Conservation (phyloP, 1,140 invertebrate genomes). For the Scylla paramamosain region DNA sequence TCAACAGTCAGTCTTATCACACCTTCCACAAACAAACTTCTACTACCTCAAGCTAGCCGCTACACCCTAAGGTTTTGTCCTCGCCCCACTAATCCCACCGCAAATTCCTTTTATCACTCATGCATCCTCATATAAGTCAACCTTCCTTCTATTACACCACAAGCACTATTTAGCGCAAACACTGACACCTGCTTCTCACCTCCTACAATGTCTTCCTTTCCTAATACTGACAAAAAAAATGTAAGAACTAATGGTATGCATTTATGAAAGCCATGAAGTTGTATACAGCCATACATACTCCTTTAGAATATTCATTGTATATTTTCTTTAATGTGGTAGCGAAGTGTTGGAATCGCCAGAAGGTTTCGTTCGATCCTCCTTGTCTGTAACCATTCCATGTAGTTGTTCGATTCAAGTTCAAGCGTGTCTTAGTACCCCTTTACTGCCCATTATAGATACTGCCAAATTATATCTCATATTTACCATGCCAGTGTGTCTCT, state of each 20-base stretch:
- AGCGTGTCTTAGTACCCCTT: background rate
- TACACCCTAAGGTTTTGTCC: too few species aligned
- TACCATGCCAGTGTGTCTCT: background rate
- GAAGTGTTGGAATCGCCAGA: background rate
- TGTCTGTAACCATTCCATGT: constrained; percentile 19
- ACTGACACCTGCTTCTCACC: background rate
- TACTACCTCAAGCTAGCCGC: too few species aligned
- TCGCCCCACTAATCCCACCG: too few species aligned
- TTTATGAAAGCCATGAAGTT: background rate
- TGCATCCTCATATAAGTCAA: background rate
- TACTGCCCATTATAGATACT: background rate
- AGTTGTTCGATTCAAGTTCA: background rate
- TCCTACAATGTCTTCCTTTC: background rate
- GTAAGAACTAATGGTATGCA: background rate
- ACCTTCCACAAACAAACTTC: too few species aligned
- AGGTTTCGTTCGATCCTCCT: background rate
- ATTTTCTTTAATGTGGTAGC: background rate
- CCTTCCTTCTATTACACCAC: background rate
- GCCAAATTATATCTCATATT: background rate
- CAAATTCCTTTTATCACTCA: background rate
- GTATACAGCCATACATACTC: background rate
- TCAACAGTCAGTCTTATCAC: too few species aligned
- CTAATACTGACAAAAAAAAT: background rate
- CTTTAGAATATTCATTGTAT: background rate
- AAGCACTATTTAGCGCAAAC: background rate